Base-by-base conservation (phyloP, 2,797 vertebrate genomes). In the Oreortyx pictus region DNA sequence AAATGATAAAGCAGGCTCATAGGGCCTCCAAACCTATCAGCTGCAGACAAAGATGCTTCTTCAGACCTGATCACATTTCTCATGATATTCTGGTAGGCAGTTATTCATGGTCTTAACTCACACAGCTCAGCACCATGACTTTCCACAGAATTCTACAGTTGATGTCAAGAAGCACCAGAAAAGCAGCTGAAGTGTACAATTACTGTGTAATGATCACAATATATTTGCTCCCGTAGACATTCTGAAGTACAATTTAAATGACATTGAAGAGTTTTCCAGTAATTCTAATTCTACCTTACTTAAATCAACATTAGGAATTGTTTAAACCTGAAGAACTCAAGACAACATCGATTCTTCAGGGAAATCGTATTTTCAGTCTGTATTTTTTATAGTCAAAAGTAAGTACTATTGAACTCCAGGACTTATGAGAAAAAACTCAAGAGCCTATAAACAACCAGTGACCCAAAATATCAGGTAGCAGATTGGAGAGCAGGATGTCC, bases 191-290 rank as follows among this genome's bases (percentile, higher is more conserved):
- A 84, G 46, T 37, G 23, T 39, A 46, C 17, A 12, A 33, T 44
- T 82, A 59, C 37, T 71, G 5, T 17, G 15, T 52, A 29, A 52
- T 27, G 14, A 60, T 3, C 82, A 39, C 13, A 90, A 76, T 54
- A 60, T 24, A 59, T 59, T 27, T 87, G 43, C 23, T 59, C 76
- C 33, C 37, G n/a, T 2, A 64, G 35, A 11, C 16, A 25, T 18
- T 76, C n/a, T 49, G 67, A 94, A 93, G 82, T 27, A 65, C 5
- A 25, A 18, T 62, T 92, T 72, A 62, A 84, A 78, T 78, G 68
- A 46, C 3, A n/a, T 13, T 3, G 64, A 50, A 35, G 49, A 84
- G 11, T 66, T 50, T 74, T 76, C 76, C 16, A 68, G 37, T n/a
- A 60, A 67, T n/a, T 81, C 15, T 72, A 86, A 84, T 66, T 76